Evolutionary conservation across 2,113 vertebrate genomes (phyloP), one percentile per base, ranked within the genome.

Genomic region (Trichechus manatus): DNA sequence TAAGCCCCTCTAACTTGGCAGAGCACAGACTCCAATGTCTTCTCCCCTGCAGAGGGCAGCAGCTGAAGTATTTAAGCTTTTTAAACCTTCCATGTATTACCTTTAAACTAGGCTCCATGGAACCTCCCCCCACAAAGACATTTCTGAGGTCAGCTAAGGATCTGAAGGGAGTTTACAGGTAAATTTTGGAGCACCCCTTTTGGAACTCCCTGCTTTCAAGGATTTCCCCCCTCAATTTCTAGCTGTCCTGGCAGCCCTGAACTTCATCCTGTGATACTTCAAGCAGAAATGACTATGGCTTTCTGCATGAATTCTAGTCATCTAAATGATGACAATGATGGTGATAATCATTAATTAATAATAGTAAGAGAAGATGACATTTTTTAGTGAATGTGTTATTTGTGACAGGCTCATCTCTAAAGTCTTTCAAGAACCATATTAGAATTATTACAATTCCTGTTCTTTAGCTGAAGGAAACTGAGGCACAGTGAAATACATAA

Each of bases 111-210:
- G 42, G 44, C 31, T 70, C 50, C 23, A 22, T 36, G 85, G 8
- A 15, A 17, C 17, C 1, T 4, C 27, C 23, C 13, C 33, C n/a
- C 7, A 33, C 50, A 22, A 19, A 0, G 9, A 44, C 6, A 9
- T 6, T 22, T 72, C 39, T 79, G 36, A 31, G 36, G 25, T 47
- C 61, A 56, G 63, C 83, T 42, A 33, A 79, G 36, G 44, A 33
- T 68, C 11, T 27, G 44, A 93, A 78, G 44, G 42, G 14, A 23
- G 25, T 3, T 81, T 47, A 23, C 11, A 63, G 39, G 56, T 36
- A 33, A 39, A 36, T 56, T 59, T 42, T 25, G 27, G 47, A 53
- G 80, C 11, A 77, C 20, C 25, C 39, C 29, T 63, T 63, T 63
- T 44, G 20, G 2, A 25, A n/a, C 22, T 56, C 22, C 39, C 39